These are phyloP conservation scores for Dallia pectoralis DNA, from an alignment of 2,797 vertebrate species.

Conservation along the genomic window DNA sequence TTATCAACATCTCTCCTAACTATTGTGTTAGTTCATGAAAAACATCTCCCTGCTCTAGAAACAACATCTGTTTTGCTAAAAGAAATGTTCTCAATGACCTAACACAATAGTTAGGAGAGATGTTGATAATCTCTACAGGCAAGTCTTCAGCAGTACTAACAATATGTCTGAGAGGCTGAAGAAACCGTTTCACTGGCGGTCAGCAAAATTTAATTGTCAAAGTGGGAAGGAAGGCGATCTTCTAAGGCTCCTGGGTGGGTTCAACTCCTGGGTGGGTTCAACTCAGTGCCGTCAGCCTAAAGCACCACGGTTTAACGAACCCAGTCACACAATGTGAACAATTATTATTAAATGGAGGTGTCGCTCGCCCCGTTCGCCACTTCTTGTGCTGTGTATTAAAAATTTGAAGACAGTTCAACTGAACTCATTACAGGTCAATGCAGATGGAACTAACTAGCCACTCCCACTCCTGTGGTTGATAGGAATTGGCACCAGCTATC, in stretches of 20 bases:
- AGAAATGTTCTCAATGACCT: background rate
- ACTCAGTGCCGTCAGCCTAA: background rate
- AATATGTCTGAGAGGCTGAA: background rate
- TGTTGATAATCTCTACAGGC: background rate
- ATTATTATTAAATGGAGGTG: slow-evolving; percentile 30
- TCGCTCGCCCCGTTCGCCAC: slow-evolving; percentile 22
- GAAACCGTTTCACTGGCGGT: background rate
- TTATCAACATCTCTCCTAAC: too few relatives aligned
- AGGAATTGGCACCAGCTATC: slow-evolving; percentile 51
- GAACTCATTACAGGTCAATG: slow-evolving; percentile 45
- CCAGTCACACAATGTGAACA: slow-evolving; percentile 24
- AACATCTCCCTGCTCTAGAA: background rate
- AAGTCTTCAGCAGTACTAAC: background rate
- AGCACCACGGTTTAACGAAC: slow-evolving; percentile 17
- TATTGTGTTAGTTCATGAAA: background rate
- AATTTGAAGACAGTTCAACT: slow-evolving; percentile 46
- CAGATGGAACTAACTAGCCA: slow-evolving; percentile 53
- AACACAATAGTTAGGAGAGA: background rate
- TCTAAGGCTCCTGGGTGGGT: too few relatives aligned
- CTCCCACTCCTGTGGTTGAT: slow-evolving; percentile 60
- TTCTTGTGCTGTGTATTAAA: slow-evolving; percentile 26
- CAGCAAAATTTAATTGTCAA: background rate
- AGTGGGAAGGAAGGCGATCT: too few relatives aligned
- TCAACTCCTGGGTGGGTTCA: background rate
- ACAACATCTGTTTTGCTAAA: background rate